Conservation (phyloP, 1,140 invertebrate genomes). For the Tetramorium parvispinum region DNA sequence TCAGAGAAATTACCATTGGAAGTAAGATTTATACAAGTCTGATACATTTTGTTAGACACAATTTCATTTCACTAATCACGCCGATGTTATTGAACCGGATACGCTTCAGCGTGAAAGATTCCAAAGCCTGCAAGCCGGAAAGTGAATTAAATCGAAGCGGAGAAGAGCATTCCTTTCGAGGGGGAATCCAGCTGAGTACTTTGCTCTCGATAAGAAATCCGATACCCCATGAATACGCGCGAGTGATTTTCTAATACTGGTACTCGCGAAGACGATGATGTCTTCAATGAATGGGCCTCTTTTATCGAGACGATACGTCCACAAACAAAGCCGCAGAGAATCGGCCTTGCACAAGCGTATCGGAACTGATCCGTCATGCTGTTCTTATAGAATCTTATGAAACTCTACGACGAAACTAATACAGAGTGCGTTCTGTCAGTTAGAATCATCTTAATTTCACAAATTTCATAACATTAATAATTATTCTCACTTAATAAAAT, state of each 20-base stretch:
- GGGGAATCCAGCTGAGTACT: neutral
- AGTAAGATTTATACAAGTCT: neutral
- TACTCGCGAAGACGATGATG: conserved; percentile 13
- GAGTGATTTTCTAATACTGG: conserved; percentile 41
- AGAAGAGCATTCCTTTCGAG: neutral
- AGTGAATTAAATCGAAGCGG: conserved; percentile 20
- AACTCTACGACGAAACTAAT: neutral
- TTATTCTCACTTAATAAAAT: neutral
- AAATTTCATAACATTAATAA: neutral
- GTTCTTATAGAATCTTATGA: conserved; percentile 36
- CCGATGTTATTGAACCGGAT: neutral
- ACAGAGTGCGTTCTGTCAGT: neutral
- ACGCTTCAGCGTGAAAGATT: neutral
- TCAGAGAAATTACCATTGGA: neutral
- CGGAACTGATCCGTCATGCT: conserved; percentile 30
- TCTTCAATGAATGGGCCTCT: conserved; percentile 28
- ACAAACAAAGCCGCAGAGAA: conserved; percentile 44
- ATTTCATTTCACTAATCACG: neutral
- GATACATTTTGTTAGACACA: neutral
- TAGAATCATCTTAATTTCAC: neutral
- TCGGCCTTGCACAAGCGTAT: conserved; percentile 34
- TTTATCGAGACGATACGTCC: conserved; percentile 26
- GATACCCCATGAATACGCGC: neutral
- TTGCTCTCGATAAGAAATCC: conserved; percentile 25
- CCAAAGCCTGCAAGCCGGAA: neutral